Conservation (phyloP, 2,888 invertebrate species). For the Nephrotoma flavescens region DNA sequence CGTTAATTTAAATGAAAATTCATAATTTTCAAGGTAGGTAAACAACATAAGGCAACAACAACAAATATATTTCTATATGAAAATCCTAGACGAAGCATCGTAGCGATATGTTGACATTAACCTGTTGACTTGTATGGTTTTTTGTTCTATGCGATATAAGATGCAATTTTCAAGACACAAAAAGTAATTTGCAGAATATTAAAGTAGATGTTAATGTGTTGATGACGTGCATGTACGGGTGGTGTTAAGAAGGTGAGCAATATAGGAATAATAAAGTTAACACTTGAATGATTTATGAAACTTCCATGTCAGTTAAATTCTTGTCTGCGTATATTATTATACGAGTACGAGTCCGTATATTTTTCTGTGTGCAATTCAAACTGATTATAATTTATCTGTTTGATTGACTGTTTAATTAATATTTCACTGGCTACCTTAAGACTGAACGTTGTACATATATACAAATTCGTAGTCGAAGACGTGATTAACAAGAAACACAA, state of each 20-base stretch:
- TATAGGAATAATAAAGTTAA: background rate
- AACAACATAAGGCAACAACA: background rate
- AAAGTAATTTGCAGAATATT: background rate
- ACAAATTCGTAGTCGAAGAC: background rate
- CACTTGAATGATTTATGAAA: background rate
- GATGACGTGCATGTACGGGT: background rate
- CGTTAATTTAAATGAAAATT: background rate
- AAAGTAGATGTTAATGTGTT: background rate
- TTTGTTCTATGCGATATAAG: background rate
- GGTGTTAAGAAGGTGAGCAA: background rate
- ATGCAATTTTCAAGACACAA: background rate
- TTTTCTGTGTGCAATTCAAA: background rate
- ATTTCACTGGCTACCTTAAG: background rate
- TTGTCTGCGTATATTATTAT: background rate
- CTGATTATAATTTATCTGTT: background rate
- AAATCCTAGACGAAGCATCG: background rate
- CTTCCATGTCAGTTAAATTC: background rate
- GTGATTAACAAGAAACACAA: background rate
- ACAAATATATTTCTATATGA: background rate
- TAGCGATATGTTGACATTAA: background rate
- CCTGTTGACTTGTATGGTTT: background rate
- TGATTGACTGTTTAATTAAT: background rate
- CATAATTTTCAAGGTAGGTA: background rate
- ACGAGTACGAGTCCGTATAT: background rate
- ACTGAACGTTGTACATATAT: background rate